phyloP scores from a whole-genome alignment of 2,113 vertebrate genomes.

The Procavia capensis region DNA sequence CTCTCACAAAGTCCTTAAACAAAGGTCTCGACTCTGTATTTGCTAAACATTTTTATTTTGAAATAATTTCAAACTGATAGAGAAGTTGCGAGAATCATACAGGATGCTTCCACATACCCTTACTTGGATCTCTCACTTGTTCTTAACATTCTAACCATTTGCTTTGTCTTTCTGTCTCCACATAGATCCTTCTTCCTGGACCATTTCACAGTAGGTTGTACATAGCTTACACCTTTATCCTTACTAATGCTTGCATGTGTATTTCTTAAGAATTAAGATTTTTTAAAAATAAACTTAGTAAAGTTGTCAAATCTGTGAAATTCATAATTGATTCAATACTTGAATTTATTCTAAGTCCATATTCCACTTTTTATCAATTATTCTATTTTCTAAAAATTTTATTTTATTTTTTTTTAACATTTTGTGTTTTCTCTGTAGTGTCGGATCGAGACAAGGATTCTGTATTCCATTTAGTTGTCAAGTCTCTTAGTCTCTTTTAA shows the following conservation, averaged over 20 bases:
- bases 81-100: background rate
- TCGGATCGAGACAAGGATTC: background rate
- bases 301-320: background rate
- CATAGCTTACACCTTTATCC: background rate
- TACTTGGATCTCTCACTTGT: background rate
- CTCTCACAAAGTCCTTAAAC: background rate
- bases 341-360: background rate
- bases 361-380: background rate
- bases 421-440: background rate
- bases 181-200: background rate
- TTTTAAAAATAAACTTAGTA: background rate
- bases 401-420: background rate
- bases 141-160: background rate
- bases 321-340: background rate
- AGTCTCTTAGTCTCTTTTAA: background rate
- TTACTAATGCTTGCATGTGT: too few species aligned
- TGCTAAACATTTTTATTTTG: background rate
- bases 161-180: background rate
- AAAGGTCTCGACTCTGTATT: background rate
- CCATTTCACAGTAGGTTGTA: background rate
- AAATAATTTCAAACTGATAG: constrained; percentile 29
- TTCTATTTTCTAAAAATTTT: background rate
- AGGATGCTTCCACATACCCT: background rate
- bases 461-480: background rate
- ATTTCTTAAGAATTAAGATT: too few species aligned